Evolutionary conservation across 2,113 vertebrate species (phyloP).

Genomic region (Hemibagrus wyckioides): DNA sequence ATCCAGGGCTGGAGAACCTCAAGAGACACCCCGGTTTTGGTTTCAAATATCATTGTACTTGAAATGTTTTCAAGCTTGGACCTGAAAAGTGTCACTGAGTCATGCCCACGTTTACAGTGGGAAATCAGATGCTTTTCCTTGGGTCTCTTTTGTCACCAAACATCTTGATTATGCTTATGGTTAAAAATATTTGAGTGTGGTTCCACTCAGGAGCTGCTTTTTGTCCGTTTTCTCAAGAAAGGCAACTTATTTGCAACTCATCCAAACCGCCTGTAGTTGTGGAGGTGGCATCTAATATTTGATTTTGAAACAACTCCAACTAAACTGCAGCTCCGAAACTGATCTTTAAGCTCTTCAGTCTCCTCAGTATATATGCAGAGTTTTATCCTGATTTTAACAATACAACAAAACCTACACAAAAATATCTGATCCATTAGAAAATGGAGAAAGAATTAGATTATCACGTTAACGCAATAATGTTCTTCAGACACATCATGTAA

Average conservation of each 20-base stretch:
- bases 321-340: not conserved
- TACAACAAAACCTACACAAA: not conserved
- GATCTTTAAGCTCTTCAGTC: not conserved
- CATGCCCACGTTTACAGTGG: not conserved
- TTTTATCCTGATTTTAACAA: not conserved
- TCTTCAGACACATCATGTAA: no score
- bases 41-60: not conserved
- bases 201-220: not conserved
- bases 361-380: not conserved
- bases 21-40: not conserved
- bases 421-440: not conserved
- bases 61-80: not conserved
- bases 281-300: not conserved
- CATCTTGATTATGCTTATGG: not conserved
- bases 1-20: not conserved
- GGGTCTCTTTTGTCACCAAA: not conserved
- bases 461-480: not conserved
- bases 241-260: not conserved
- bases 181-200: not conserved
- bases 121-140: not conserved
- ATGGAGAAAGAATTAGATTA: not conserved
- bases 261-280: not conserved
- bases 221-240: not conserved
- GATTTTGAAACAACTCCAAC: not conserved
- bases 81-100: not conserved